Evolutionary conservation across 2,113 vertebrate species (phyloP).

Genomic region (Odobenus rosmarus): DNA sequence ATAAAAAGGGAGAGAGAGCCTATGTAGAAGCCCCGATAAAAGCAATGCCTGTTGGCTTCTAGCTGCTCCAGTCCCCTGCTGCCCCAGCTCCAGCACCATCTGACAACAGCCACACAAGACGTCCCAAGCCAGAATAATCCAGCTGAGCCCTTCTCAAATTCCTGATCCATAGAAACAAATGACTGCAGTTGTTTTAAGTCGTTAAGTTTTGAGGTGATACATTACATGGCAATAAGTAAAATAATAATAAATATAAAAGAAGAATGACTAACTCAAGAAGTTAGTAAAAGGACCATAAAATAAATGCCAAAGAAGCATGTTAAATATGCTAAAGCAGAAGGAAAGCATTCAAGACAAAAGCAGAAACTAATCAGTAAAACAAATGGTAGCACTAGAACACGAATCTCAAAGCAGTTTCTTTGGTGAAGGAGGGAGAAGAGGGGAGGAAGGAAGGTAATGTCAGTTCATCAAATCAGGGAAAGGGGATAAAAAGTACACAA

Average conservation of each 20-base stretch:
- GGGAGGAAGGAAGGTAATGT: not conserved
- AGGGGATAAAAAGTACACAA: not conserved
- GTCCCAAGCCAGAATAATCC: not conserved
- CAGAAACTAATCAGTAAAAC: not conserved
- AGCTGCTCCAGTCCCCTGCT: too few species aligned
- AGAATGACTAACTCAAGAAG: not conserved
- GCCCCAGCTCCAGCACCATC: not conserved
- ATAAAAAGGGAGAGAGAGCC: not conserved
- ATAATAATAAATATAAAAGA: not conserved
- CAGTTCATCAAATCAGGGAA: slow-evolving; percentile 16
- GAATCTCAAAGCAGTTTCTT: not conserved
- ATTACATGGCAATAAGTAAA: not conserved
- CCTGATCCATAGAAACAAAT: not conserved
- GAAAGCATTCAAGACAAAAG: not conserved
- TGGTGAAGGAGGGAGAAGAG: not conserved
- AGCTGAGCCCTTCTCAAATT: not conserved
- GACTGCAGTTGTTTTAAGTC: not conserved
- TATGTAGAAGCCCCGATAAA: not conserved
- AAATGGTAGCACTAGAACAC: not conserved
- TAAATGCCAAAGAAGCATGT: not conserved
- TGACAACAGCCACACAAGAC: not conserved
- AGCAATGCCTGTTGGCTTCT: not conserved
- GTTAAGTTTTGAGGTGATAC: not conserved
- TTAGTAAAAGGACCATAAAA: not conserved
- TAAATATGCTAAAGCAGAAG: not conserved